phyloP scores from a whole-genome alignment of 2,113 vertebrate species.

The Pomatostomus ruficeps region DNA sequence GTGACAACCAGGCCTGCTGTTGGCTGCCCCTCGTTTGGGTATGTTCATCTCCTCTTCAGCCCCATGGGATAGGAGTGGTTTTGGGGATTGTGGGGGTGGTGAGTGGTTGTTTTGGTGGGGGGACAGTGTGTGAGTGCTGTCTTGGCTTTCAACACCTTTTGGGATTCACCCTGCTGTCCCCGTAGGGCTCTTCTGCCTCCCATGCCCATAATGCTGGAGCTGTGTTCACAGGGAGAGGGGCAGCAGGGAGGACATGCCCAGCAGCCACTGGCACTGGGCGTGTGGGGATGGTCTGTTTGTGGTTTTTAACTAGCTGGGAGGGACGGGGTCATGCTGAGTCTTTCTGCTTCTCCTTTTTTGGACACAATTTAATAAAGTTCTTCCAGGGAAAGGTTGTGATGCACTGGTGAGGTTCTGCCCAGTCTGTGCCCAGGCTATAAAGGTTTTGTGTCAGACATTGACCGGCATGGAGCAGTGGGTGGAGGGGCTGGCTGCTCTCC shows the following conservation, averaged over 20 bases:
- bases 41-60: neutral
- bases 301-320: neutral
- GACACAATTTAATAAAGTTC: slow-evolving; percentile 72
- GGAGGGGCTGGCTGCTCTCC: neutral
- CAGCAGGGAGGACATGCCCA: fast-evolving
- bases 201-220: fast-evolving
- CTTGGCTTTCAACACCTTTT: neutral
- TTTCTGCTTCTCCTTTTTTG: slow-evolving; percentile 61
- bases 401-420: neutral
- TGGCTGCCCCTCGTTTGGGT: neutral
- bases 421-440: fast-evolving
- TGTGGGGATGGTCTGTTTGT: neutral
- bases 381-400: neutral
- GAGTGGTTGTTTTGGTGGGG: neutral
- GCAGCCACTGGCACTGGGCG: neutral
- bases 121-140: neutral
- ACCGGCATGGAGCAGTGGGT: neutral
- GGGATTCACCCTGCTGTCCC: neutral
- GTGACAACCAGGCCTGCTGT: neutral
- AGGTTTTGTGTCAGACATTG: neutral
- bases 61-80: fast-evolving
- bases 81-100: neutral
- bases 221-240: neutral
- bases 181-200: neutral
- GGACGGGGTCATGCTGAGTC: neutral